These are phyloP conservation scores for Mobula hypostoma DNA, from an alignment of 2,113 vertebrate genomes.

Conservation along the genomic window DNA sequence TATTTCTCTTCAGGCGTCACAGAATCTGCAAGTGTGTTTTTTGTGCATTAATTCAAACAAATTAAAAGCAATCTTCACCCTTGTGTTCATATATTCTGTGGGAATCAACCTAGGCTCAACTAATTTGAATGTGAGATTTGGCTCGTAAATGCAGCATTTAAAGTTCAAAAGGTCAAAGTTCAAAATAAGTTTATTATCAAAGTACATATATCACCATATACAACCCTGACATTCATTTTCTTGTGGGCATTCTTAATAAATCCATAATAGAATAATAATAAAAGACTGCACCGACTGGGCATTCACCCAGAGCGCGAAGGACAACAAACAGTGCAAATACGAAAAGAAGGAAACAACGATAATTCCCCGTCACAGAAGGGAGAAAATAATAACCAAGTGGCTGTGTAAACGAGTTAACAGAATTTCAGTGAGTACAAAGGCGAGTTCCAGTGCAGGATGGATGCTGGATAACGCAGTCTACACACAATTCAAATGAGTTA, in stretches of 20 bases:
- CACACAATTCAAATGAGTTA: background rate
- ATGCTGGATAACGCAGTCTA: background rate
- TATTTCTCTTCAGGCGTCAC: background rate
- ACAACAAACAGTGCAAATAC: too few species aligned
- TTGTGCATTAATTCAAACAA: background rate
- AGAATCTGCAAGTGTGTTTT: background rate
- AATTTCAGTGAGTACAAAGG: background rate
- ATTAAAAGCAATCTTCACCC: too few species aligned
- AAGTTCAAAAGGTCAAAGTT: background rate
- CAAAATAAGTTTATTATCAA: too few species aligned
- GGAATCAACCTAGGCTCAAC: background rate
- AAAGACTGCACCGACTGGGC: too few species aligned
- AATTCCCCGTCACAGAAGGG: background rate
- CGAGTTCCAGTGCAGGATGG: background rate
- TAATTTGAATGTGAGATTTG: background rate
- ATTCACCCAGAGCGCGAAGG: too few species aligned
- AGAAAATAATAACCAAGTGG: background rate
- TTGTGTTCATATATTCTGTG: background rate
- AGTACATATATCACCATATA: too few species aligned
- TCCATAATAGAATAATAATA: too few species aligned
- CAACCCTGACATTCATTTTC: too few species aligned
- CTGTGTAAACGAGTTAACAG: background rate
- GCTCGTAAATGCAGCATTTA: background rate
- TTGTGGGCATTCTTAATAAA: too few species aligned
- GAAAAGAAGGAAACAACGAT: too few species aligned